phyloP scores from a whole-genome alignment of 2,888 invertebrate genomes.

The Onthophagus sagittarius region DNA sequence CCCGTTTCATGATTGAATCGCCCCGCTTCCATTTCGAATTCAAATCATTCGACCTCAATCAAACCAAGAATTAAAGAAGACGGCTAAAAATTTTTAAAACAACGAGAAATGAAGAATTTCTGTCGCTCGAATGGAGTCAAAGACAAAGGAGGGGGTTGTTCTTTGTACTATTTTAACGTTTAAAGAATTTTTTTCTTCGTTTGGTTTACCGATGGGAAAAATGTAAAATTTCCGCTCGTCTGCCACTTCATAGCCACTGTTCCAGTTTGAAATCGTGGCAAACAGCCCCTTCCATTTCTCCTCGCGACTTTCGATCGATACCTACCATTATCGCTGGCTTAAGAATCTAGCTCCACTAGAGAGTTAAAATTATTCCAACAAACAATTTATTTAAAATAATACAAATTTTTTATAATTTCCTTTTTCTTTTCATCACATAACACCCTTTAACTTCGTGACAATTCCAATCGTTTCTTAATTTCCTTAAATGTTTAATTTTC shows the following conservation, averaged over 20 bases:
- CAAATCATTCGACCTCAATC: background rate
- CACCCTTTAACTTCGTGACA: constrained; percentile 15
- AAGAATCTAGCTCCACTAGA: constrained; percentile 6
- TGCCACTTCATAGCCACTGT: background rate
- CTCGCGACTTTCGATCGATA: background rate
- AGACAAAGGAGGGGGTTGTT: background rate
- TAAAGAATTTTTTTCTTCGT: background rate
- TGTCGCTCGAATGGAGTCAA: background rate
- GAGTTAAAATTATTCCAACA: too few species aligned
- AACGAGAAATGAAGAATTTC: background rate
- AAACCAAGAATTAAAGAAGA: background rate
- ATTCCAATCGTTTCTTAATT: constrained; percentile 20
- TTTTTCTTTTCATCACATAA: background rate
- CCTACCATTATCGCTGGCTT: constrained; percentile 5
- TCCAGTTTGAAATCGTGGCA: background rate
- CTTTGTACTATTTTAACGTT: background rate
- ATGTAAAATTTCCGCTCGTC: background rate
- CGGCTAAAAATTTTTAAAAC: background rate
- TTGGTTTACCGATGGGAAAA: background rate
- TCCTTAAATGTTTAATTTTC: constrained; percentile 19
- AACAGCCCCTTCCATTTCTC: background rate
- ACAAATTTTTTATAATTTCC: background rate
- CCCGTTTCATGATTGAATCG: background rate
- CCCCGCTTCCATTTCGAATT: background rate
- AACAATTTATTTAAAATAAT: too few species aligned